Evolutionary conservation across 1,140 invertebrate genomes (phyloP), one percentile per base, ranked within the genome.

Genomic region (Hesperophylax magnus): DNA sequence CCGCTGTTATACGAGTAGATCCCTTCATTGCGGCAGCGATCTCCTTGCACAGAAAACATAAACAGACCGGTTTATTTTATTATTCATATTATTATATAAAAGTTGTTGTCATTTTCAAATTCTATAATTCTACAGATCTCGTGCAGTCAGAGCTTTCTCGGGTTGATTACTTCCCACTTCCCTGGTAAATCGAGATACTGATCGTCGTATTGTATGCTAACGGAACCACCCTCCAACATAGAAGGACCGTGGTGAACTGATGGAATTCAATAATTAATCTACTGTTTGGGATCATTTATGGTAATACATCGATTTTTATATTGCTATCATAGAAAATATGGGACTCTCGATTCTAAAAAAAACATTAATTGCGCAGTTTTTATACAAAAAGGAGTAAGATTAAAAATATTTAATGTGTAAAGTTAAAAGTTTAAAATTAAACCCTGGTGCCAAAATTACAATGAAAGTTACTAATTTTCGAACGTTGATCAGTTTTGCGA

Each of bases 231-330:
- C 60, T 31, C 54, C 54, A 39, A 20, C 27, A n/a, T 4, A 60
- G 27, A 18, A 76, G 74, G 74, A 47, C 53, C 56, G 24, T 27
- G 54, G 56, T 61, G 76, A 78, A 83, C 82, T 83, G 79, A 82
- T 47, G 75, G 76, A 77, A 83, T 80, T 80, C 82, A 83, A 82
- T 81, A 84, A 84, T 81, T 77, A 84, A 80, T 82, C 78, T 80
- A 84, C 81, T 84, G 83, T 84, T 82, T 84, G 83, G 83, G 83
- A 84, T 82, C 83, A 84, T 84, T 84, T 80, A 82, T 61, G 83
- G 81, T 78, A 82, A 82, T 84, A 84, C 83, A 84, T 84, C 83
- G 83, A 84, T 79, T 84, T 84, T 84, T 82, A 78, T 81, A 81
- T 79, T 78, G 80, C 77, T 84, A 84, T 81, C 77, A 79, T 83